A percentile compares a stretch with the other conserved stretches of the same genome.
These are phyloP conservation scores for Odontocerum albicorne DNA, from an alignment of 2,888 invertebrate genomes.

Conservation along the genomic window DNA sequence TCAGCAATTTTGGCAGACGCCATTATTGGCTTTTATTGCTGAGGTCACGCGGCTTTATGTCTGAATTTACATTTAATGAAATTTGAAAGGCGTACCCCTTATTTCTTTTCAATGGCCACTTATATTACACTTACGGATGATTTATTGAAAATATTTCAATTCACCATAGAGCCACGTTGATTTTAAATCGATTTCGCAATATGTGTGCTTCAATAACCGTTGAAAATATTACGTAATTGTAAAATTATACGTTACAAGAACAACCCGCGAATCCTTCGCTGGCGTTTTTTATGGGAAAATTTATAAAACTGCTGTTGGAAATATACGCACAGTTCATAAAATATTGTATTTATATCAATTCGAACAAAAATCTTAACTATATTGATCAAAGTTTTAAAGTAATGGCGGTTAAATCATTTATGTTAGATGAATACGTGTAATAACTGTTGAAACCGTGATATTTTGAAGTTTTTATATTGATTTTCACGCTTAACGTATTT, in stretches of 20 bases:
- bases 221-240: not conserved
- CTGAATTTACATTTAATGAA: slow-evolving; percentile 36
- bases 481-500: no score
- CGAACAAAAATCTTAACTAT: no score
- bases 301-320: no score
- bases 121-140: slow-evolving; percentile 25
- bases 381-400: no score
- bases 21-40: not conserved
- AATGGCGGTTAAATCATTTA: no score
- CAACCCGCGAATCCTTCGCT: not conserved
- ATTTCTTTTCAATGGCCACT: slow-evolving; percentile 16
- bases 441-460: no score
- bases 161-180: slow-evolving; percentile 23
- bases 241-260: not conserved
- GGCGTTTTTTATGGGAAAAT: slow-evolving; percentile 1
- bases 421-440: no score
- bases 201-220: not conserved
- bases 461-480: no score
- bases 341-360: no score
- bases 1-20: slow-evolving; percentile 4
- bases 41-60: slow-evolving; percentile 6
- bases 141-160: slow-evolving; percentile 24
- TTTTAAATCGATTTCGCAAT: slow-evolving; percentile 25
- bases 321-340: no score
- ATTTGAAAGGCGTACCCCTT: slow-evolving; percentile 28